These are phyloP conservation scores for Brachystomella parvula DNA, from an alignment of 1,140 invertebrate species.

Conservation along the genomic window DNA sequence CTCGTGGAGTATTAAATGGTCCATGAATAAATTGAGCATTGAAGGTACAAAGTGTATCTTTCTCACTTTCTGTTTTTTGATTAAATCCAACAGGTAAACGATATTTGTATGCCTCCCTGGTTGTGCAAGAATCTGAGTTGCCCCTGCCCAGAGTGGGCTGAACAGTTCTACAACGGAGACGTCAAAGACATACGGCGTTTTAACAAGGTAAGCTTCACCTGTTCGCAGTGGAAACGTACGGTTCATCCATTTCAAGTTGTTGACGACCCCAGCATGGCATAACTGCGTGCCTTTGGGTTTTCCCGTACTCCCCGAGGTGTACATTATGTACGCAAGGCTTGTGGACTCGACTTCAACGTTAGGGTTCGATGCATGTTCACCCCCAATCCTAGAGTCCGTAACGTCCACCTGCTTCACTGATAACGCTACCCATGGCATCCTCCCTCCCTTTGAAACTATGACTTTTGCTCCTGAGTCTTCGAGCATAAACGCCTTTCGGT, in stretches of 20 bases:
- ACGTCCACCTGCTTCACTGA: too few species aligned
- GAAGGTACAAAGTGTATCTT: slow-evolving; percentile 14
- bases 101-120: slow-evolving; percentile 1
- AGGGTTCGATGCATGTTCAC: neutral
- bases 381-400: neutral
- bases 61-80: neutral
- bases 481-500: slow-evolving; percentile 8
- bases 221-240: neutral
- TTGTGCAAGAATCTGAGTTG: neutral
- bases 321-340: slow-evolving; percentile 20
- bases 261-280: slow-evolving; percentile 10
- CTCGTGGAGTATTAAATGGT: too few species aligned
- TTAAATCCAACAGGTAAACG: neutral
- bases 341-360: neutral
- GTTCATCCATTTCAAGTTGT: slow-evolving; percentile 1
- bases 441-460: neutral
- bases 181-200: slow-evolving; percentile 13
- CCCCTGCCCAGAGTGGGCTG: neutral
- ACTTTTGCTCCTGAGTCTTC: slow-evolving; percentile 11
- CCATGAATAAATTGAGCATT: slow-evolving; percentile 1
- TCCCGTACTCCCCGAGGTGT: slow-evolving; percentile 21
- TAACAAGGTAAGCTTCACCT: neutral
- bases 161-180: slow-evolving; percentile 14
- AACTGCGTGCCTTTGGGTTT: slow-evolving; percentile 18
- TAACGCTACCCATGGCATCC: neutral